Conservation (phyloP, 2,888 invertebrate genomes). For the Alloscopus bannaensis region DNA sequence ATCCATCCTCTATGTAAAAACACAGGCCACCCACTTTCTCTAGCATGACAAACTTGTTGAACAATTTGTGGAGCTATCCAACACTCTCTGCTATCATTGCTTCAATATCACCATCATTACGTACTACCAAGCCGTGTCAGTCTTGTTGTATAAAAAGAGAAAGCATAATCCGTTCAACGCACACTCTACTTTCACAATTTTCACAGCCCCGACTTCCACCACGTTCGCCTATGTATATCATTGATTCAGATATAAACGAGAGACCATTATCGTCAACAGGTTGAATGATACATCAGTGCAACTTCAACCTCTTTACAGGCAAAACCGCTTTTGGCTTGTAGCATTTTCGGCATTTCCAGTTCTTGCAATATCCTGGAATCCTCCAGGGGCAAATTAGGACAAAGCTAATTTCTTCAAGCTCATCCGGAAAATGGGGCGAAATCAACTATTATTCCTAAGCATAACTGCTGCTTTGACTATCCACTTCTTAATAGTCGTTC, state of each 20-base stretch:
- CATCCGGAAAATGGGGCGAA: background rate
- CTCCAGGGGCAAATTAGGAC: conserved; percentile 4
- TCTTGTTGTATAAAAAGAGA: no score
- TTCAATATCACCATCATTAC: no score
- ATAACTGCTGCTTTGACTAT: background rate
- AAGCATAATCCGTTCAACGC: no score
- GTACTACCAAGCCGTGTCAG: no score
- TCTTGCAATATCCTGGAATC: background rate
- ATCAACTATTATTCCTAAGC: background rate
- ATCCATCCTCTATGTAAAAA: no score
- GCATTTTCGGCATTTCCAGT: background rate
- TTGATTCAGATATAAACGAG: no score
- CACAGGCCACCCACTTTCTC: background rate
- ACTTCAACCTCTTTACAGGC: background rate
- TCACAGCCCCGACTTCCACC: no score
- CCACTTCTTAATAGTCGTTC: background rate
- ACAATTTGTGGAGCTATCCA: no score
- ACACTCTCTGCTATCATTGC: background rate
- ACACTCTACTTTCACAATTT: no score
- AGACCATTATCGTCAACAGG: conserved; percentile 17
- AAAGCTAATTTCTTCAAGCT: background rate
- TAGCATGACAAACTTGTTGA: background rate
- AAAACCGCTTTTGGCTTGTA: background rate
- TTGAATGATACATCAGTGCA: conserved; percentile 4
- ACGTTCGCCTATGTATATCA: no score